Evolutionary conservation across 2,113 vertebrate genomes (phyloP), one percentile per base, ranked within the genome.

Genomic region (Gadus macrocephalus): DNA sequence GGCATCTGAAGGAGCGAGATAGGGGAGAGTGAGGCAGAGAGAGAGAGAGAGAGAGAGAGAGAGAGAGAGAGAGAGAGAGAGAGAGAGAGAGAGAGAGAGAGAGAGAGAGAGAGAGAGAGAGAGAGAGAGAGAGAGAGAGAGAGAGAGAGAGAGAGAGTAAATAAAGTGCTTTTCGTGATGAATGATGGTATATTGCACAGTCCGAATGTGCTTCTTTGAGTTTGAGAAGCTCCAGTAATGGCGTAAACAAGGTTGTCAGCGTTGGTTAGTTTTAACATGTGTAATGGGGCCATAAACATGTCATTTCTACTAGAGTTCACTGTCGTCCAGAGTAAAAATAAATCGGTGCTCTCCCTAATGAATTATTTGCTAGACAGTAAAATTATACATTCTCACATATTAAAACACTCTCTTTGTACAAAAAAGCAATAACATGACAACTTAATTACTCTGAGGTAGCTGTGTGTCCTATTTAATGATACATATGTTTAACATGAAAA

Each of bases 1-100:
- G 92, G 92, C 81, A 94, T 95, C 91, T 89, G 86, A 87, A 80
- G 78, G 73, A 83, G 73, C 76, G 78, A 83, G 75, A 65, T 66
- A 75, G 49, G 68, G 31, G 14, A 64, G 17, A 64, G 25, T 22
- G 78, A 83, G 75, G 61, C 69, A 75, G 49, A 67, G 31, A 16
- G 28, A 31, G 28, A 14, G 62, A 17, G 4, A 8, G 28, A 64
- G 62, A 35, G 3, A 38, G 27, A 64, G 62, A 58, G n/a, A n/a
- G 15, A 58, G 15, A 56, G 16, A 56, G 16, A 15, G 16, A 17
- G 53, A 2, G 53, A 56, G 16, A 3, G 1, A 16, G 15, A 56
- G 16, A 5, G 17, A 14, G 42, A 49, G 42, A 38, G 63, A 38
- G 63, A n/a, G 31, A 64, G 63, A 8, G 62, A 64, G 25, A 64